Evolutionary conservation across 2,888 invertebrate species (phyloP), one percentile per base, ranked within the genome.

Genomic region (Papilio demoleus): DNA sequence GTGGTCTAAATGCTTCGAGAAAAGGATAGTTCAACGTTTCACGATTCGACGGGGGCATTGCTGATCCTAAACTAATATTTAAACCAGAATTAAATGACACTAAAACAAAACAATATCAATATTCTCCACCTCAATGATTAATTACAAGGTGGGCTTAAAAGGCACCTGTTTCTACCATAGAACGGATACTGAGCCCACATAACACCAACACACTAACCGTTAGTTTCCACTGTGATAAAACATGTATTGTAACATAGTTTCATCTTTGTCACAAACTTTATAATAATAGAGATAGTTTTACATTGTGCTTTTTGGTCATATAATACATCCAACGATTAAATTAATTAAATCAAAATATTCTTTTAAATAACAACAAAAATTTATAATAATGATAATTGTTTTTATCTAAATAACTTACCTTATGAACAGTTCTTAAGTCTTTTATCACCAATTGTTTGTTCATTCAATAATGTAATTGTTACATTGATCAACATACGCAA

Each of bases 121-220:
- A 80, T 79, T 73, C 73, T 75, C 70, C 67, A 45, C 68, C 75
- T 80, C 78, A 79, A 77, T 79, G 77, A 81, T 79, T 77, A 76
- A 77, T 75, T 76, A 71, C 76, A 77, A 74, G 77, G 84, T 77
- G 81, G 78, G 77, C 73, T 73, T 72, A 72, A 73, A 76, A 71
- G 76, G 74, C 84, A 86, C 85, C 86, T 86, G 87, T 81, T 84
- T 86, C 82, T 86, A 71, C 59, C 34, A 24, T 36, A 31, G 36
- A 70, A 50, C 47, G 50, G 34, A 45, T 53, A 68, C 68, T 36
- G 67, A 45, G 60, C 19, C 47, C 42, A 67, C 65, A 72, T 72
- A 59, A 71, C 72, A 70, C 72, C 72, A 72, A 74, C 77, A 67
- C 72, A 24, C 22, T 22, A 12, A 61, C 42, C 45, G 61, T 71